phyloP scores from a whole-genome alignment of 1,140 invertebrate species.

The Drosophila ohnishii region DNA sequence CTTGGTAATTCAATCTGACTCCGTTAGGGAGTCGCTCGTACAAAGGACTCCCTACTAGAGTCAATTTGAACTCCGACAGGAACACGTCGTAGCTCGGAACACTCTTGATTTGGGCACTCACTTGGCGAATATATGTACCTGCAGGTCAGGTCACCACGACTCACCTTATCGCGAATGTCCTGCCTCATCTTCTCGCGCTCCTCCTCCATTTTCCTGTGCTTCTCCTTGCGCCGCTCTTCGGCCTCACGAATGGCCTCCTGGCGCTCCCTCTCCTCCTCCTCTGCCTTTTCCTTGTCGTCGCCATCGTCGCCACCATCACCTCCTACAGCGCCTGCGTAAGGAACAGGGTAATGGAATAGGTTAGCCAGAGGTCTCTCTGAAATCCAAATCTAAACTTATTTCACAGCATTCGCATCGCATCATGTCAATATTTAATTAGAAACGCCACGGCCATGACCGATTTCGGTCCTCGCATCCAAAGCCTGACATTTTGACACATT shows the following conservation, averaged over 20 bases:
- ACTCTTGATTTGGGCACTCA: slow-evolving; percentile 22
- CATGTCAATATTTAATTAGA: slow-evolving; percentile 28
- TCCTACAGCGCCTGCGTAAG: slow-evolving; percentile 91
- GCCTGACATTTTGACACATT: slow-evolving; percentile 67
- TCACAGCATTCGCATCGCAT: slow-evolving; percentile 3
- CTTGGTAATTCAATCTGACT: slow-evolving; percentile 93
- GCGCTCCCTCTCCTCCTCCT: slow-evolving; percentile 96
- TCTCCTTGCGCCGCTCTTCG: slow-evolving; percentile 97
- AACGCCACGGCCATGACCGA: slow-evolving; percentile 69
- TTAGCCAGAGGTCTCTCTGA: slow-evolving; percentile 2
- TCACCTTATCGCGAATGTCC: slow-evolving; percentile 98
- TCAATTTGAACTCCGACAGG: slow-evolving; percentile 96
- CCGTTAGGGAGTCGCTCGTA: slow-evolving; percentile 95
- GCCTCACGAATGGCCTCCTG: slow-evolving; percentile 96
- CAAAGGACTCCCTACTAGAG: slow-evolving; percentile 98
- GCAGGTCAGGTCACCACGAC: slow-evolving; percentile 10
- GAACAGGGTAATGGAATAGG: slow-evolving; percentile 23
- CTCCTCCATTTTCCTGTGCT: slow-evolving; percentile 99
- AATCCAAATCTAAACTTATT: background rate
- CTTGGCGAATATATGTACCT: background rate
- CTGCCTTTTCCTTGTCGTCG: slow-evolving; percentile 96
- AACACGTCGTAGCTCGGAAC: slow-evolving; percentile 66
- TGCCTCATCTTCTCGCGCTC: slow-evolving; percentile 99
- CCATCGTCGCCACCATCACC: slow-evolving; percentile 94
- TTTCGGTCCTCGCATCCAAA: slow-evolving; percentile 42